phyloP scores from a whole-genome alignment of 2,797 vertebrate genomes.

The Chanos chanos region DNA sequence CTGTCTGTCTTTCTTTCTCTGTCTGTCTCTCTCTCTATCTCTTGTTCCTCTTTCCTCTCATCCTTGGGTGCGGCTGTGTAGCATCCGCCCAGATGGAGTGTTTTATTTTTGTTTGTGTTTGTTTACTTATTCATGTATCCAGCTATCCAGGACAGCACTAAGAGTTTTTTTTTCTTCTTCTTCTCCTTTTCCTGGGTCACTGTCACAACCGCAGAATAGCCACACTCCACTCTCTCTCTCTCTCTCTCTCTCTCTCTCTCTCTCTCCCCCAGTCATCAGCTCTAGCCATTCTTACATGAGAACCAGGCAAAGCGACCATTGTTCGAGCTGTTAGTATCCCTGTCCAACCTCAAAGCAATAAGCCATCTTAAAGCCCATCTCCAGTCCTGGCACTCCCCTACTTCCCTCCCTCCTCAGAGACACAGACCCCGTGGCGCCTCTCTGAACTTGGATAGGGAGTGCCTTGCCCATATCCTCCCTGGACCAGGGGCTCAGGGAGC shows the following conservation, averaged over 20 bases:
- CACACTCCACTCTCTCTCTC: constrained; percentile 67
- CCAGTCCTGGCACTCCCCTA: neutral
- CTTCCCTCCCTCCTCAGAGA: constrained; percentile 10
- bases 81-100: constrained; percentile 76
- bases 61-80: constrained; percentile 60
- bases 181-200: constrained; percentile 68
- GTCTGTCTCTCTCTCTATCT: constrained; percentile 30
- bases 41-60: constrained; percentile 55
- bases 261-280: neutral
- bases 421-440: constrained; percentile 58
- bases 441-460: constrained; percentile 40
- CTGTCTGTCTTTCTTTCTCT: too few species aligned
- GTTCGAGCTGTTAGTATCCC: constrained; percentile 43
- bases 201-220: constrained; percentile 70
- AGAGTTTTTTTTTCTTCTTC: constrained; percentile 44
- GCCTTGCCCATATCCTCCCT: constrained; percentile 37
- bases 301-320: too few species aligned
- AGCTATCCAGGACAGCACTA: constrained; percentile 68
- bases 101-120: constrained; percentile 78
- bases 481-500: constrained; percentile 56
- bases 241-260: constrained; percentile 10
- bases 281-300: too few species aligned
- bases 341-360: neutral
- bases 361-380: constrained; percentile 23
- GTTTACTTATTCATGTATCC: constrained; percentile 77